Base-by-base conservation (phyloP, 2,797 vertebrate species). In the Manis pentadactyla region DNA sequence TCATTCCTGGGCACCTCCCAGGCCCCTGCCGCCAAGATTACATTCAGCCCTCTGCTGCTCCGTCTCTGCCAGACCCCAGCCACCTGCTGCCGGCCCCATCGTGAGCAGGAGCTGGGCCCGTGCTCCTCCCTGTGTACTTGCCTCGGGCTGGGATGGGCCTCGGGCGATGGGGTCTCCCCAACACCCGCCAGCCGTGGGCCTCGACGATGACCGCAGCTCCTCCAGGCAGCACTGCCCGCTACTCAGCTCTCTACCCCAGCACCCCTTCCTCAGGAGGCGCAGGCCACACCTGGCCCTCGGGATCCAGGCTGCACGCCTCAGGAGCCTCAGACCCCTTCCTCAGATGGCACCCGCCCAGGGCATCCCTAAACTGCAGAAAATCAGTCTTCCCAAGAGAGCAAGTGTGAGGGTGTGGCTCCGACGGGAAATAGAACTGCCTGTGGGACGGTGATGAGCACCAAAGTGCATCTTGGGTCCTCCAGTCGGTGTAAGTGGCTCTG, bases 21-120 rank as follows among this genome's bases (percentile, higher is more conserved):
- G 66, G 15, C 69, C 21, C 39, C 68, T 11, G 49, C 64, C 9
- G 82, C 66, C 64, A 55, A 55, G 64, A 29, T 69, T 37, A 46
- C 9, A 5, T 5, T 42, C 31, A 14, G 46, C 29, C 17, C 27
- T 19, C 29, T n/a, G 42, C 71, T 1, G 7, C 68, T 18, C 10
- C 14, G 18, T 37, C 46, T 39, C 11, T 0, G 7, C 87, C 23
- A 3, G 2, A 4, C 55, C 34, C 59, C 0, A 0, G 42, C 69
- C 2, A 3, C 21, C 86, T 27, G 18, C 25, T 10, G 25, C 86
- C 25, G 15, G 12, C 42, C 5, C 42, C 31, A 27, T n/a, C 1
- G 0, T 13, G n/a, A 63, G 71, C 42, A 10, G 9, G 42, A 25
- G 14, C 8, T 1, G 29, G 37, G 37, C 68, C 17, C 15, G 11